Conservation (phyloP, 1,140 invertebrate genomes). For the Olivierus martensii region DNA sequence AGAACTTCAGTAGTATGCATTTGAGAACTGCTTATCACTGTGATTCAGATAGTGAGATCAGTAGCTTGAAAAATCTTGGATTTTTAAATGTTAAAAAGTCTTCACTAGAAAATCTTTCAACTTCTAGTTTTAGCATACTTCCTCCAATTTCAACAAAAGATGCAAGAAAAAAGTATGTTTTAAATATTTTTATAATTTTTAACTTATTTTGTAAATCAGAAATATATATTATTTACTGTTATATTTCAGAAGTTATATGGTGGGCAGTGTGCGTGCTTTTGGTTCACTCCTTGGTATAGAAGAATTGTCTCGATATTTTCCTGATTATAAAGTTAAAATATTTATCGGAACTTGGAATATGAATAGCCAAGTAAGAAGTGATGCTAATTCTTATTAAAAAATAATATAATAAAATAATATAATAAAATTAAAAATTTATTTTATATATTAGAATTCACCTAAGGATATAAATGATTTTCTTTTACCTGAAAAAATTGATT, state of each 20-base stretch:
- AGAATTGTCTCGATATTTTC: constrained; percentile 72
- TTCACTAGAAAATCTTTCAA: neutral
- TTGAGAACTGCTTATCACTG: too few species aligned
- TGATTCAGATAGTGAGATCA: too few species aligned
- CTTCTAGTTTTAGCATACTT: neutral
- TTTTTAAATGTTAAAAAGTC: neutral
- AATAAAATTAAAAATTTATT: neutral
- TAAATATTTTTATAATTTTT: neutral
- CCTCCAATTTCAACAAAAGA: neutral
- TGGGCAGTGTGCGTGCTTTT: constrained; percentile 8
- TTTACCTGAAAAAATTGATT: constrained; percentile 61
- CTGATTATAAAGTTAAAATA: constrained; percentile 63
- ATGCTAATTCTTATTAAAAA: too few species aligned
- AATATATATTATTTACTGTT: neutral
- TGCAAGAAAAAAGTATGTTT: neutral
- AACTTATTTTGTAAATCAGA: neutral
- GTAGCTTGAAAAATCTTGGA: neutral
- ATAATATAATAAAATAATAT: too few species aligned
- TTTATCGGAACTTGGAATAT: constrained; percentile 95
- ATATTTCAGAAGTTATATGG: constrained; percentile 12
- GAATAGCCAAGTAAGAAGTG: constrained; percentile 59
- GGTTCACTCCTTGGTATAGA: constrained; percentile 56
- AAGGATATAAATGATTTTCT: constrained; percentile 71
- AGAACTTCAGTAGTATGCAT: too few species aligned
- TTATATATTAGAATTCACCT: constrained; percentile 33